Percentiles rank a stretch among this genome's conserved stretches.
Conservation (phyloP, 2,888 invertebrate genomes). For the Anoncus sp. region DNA sequence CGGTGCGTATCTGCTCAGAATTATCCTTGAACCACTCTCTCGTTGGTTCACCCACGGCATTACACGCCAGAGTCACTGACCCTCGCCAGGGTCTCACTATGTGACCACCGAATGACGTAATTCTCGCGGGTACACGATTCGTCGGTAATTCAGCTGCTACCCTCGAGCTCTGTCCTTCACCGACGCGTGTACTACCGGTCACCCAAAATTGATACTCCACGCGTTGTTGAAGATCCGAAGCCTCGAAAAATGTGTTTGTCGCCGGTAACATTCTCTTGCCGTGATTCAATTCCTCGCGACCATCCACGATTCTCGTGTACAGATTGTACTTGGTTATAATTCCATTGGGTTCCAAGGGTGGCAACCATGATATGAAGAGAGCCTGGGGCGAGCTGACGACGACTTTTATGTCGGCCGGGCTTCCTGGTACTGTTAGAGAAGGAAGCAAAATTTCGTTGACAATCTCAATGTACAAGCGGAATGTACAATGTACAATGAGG, state of each 20-base stretch:
- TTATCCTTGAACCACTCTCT: slow-evolving; percentile 88
- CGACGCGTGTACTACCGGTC: slow-evolving; percentile 90
- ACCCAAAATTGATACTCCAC: slow-evolving; percentile 92
- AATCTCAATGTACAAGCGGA: slow-evolving; percentile 26
- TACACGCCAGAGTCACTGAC: slow-evolving; percentile 87
- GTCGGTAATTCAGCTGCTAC: slow-evolving; percentile 88
- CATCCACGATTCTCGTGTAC: slow-evolving; percentile 88
- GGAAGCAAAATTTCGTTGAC: slow-evolving; percentile 21
- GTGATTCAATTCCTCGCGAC: slow-evolving; percentile 88
- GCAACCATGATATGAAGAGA: slow-evolving; percentile 91
- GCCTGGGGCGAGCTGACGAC: slow-evolving; percentile 90
- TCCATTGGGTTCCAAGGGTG: slow-evolving; percentile 91
- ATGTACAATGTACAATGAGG: neutral
- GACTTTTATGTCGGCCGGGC: slow-evolving; percentile 92
- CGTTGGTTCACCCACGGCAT: slow-evolving; percentile 87
- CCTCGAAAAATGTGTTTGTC: slow-evolving; percentile 87
- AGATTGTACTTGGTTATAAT: slow-evolving; percentile 90
- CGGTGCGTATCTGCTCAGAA: slow-evolving; percentile 84
- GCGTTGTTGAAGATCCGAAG: slow-evolving; percentile 88
- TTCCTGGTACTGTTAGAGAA: slow-evolving; percentile 87
- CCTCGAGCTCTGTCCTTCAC: slow-evolving; percentile 90
- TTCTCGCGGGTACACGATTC: slow-evolving; percentile 88
- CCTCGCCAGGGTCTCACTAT: slow-evolving; percentile 88
- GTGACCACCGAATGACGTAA: slow-evolving; percentile 89
- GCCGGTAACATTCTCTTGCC: slow-evolving; percentile 88